Conservation (phyloP, 1,140 invertebrate genomes). For the Zaprionus tsacasi region DNA sequence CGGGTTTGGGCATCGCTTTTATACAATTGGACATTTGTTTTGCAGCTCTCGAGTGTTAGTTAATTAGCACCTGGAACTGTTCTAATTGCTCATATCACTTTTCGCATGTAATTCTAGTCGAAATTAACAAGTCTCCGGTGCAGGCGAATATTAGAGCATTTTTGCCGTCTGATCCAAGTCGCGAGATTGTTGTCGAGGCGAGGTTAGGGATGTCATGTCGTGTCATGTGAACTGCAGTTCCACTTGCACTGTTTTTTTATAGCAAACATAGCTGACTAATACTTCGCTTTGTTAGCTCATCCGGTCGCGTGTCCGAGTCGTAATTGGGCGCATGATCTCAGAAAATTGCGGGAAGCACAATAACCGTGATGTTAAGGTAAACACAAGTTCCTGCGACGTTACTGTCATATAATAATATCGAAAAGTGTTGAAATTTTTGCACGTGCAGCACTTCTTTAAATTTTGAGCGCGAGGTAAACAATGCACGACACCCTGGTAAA, state of each 20-base stretch:
- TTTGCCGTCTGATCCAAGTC: conserved; percentile 32
- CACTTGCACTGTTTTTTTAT: conserved; percentile 39
- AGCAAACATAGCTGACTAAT: conserved; percentile 59
- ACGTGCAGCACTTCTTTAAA: neutral
- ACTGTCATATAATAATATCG: neutral
- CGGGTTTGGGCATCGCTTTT: conserved; percentile 34
- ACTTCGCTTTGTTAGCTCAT: conserved; percentile 27
- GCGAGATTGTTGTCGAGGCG: conserved; percentile 9
- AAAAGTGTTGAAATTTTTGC: neutral
- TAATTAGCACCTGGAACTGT: conserved; percentile 64
- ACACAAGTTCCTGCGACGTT: conserved; percentile 2
- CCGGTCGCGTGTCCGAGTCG: conserved; percentile 64
- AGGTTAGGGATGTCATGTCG: conserved; percentile 37
- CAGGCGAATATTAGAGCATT: conserved; percentile 44
- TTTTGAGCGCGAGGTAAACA: neutral
- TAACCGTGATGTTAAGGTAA: conserved; percentile 22
- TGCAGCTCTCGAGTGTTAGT: conserved; percentile 26
- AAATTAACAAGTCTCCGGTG: conserved; percentile 59
- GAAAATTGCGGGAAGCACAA: conserved; percentile 5
- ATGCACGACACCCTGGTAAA: conserved; percentile 6
- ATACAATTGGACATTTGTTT: conserved; percentile 59
- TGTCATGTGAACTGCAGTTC: conserved; percentile 59
- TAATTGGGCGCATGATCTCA: conserved; percentile 67
- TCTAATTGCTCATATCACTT: conserved; percentile 70
- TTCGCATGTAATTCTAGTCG: conserved; percentile 42